phyloP scores from a whole-genome alignment of 2,888 invertebrate species.

The Agrochola litura region DNA sequence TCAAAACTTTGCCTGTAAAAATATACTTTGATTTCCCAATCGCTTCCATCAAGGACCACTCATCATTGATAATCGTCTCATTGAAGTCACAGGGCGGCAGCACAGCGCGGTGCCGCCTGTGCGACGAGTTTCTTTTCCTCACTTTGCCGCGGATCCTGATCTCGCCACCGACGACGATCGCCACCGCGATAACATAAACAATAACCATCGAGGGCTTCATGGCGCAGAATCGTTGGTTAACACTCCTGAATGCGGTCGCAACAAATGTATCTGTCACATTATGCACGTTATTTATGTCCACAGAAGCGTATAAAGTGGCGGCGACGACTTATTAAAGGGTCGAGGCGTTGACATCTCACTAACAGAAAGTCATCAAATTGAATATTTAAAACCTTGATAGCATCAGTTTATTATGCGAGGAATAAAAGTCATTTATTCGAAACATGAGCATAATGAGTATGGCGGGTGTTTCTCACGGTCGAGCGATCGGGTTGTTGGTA shows the following conservation, averaged over 20 bases:
- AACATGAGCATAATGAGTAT: conserved; percentile 68
- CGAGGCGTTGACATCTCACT: conserved; percentile 86
- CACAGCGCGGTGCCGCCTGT: conserved; percentile 85
- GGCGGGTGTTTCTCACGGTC: conserved; percentile 72
- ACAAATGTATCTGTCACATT: conserved; percentile 89
- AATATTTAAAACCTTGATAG: conserved; percentile 77
- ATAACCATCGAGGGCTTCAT: conserved; percentile 86
- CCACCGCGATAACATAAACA: conserved; percentile 85
- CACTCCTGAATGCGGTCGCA: conserved; percentile 80
- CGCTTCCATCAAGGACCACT: conserved; percentile 88
- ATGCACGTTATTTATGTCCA: conserved; percentile 85
- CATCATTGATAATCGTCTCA: conserved; percentile 88
- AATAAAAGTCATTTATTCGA: conserved; percentile 67
- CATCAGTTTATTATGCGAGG: conserved; percentile 71
- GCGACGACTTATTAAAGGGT: conserved; percentile 82
- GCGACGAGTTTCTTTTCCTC: conserved; percentile 83
- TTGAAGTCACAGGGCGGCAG: conserved; percentile 88
- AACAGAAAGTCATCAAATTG: conserved; percentile 82
- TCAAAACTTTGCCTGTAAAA: conserved; percentile 89
- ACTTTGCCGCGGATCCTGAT: conserved; percentile 88
- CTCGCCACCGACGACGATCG: conserved; percentile 85
- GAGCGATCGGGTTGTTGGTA: conserved; percentile 79
- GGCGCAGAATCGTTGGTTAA: conserved; percentile 79
- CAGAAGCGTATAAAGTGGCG: conserved; percentile 81
- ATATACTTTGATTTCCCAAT: conserved; percentile 88